phyloP scores from a whole-genome alignment of 2,797 vertebrate genomes.

The Graptemys geographica region DNA sequence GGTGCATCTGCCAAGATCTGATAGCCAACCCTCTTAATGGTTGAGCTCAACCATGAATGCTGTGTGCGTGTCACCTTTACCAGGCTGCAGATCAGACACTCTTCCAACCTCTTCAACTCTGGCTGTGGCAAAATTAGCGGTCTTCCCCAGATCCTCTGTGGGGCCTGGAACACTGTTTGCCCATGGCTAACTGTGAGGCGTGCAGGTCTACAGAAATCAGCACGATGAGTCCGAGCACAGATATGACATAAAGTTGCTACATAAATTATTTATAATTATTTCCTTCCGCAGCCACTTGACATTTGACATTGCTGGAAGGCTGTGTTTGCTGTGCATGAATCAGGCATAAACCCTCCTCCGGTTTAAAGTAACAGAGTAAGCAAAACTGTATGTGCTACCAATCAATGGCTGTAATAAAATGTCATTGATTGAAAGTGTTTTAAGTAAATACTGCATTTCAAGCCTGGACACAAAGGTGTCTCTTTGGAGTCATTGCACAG shows the following conservation, averaged over 20 bases:
- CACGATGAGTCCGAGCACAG: constrained; percentile 49
- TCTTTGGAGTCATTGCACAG: constrained; percentile 65
- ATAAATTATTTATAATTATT: constrained; percentile 69
- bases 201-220: constrained; percentile 48
- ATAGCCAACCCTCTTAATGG: fast-evolving
- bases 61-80: neutral
- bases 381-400: constrained; percentile 72
- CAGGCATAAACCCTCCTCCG: constrained; percentile 57
- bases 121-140: neutral
- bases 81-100: neutral
- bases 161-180: neutral
- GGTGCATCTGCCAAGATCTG: neutral
- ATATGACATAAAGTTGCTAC: constrained; percentile 26
- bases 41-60: neutral
- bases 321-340: constrained; percentile 70
- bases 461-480: constrained; percentile 65
- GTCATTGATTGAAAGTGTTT: constrained; percentile 74
- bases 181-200: neutral
- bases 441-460: constrained; percentile 67
- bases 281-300: constrained; percentile 73
- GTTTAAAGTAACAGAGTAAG: constrained; percentile 67
- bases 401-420: constrained; percentile 58
- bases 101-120: neutral
- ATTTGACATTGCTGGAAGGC: constrained; percentile 72
- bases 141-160: neutral